These are phyloP conservation scores for Corbicula japonica DNA, from an alignment of 2,888 invertebrate genomes.

Conservation along the genomic window DNA sequence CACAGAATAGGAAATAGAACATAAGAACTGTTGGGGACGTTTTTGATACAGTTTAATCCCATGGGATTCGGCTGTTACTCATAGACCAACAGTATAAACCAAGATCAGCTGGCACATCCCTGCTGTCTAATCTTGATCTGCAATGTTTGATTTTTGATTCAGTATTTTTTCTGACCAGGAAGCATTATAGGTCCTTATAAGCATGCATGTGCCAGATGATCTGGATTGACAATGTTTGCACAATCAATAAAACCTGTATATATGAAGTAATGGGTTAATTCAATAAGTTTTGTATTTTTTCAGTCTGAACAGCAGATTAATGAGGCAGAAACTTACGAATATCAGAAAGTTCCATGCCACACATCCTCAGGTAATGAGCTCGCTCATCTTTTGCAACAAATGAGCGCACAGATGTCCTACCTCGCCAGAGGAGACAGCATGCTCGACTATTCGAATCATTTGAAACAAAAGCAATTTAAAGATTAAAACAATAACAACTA, in stretches of 20 bases:
- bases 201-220: neutral
- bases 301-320: neutral
- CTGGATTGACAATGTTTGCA: neutral
- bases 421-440: conserved; percentile 92
- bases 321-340: conserved; percentile 73
- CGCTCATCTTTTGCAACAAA: conserved; percentile 95
- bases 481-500: too few relatives aligned
- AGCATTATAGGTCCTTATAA: neutral
- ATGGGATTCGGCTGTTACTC: too few relatives aligned
- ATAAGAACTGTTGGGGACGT: neutral
- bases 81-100: neutral
- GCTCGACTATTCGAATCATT: conserved; percentile 83
- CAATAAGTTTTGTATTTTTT: neutral
- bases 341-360: conserved; percentile 91
- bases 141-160: neutral
- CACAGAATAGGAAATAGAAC: neutral
- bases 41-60: too few relatives aligned
- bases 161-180: neutral
- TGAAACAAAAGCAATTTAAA: too few relatives aligned
- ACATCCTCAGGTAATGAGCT: conserved; percentile 94
- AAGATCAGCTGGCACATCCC: neutral
- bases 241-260: neutral
- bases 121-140: neutral
- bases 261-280: neutral
- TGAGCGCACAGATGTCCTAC: conserved; percentile 94